Evolutionary conservation across 2,888 invertebrate species (phyloP), one percentile per base, ranked within the genome.

Genomic region (Metacarcinus magister): DNA sequence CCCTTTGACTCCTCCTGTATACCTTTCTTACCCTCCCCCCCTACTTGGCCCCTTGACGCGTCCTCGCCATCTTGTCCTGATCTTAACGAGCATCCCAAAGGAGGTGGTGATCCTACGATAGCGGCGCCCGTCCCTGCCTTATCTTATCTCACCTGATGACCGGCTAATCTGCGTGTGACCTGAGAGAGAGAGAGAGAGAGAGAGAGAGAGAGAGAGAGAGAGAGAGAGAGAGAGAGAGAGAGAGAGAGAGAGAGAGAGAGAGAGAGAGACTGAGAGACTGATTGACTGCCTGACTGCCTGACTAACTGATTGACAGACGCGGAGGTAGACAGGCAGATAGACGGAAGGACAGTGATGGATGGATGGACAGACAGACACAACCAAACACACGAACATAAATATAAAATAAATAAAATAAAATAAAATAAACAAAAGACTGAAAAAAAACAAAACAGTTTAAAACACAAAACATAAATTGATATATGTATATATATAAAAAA

Each of bases 101-200:
- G 82, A 82, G 82, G 82, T 13, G 32, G 32, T 32, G 82, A 32
- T 82, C 10, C 32, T 1, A 13, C 10, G 82, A 82, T 82, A 82
- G 82, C 32, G 32, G 28, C 82, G 28, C 32, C 10, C 82, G 4
- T 4, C 32, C 82, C 5, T 32, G 8, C 32, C 82, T 82, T 82
- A 82, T 82, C 82, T 82, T 32, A 82, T 82, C 82, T 82, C 82
- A 1, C 2, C 0, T 28, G 82, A 82, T 82, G 82, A 82, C 82
- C 82, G 82, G 82, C 82, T 82, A 82, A 82, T 82, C 82, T 82
- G 82, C 32, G 82, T 32, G 82, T 28, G 82, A 82, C 10, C 3
- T 19, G 92, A 28, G n/a, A 67, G 16, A 19, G 60, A 60, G 16
- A 60, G 10, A 60, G 10, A 19, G 60, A 60, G 16, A 16, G 60